Percentiles rank a stretch among this genome's conserved stretches.
These are phyloP conservation scores for Lissocephala sabroskyi DNA, from an alignment of 2,888 invertebrate species.

Conservation along the genomic window DNA sequence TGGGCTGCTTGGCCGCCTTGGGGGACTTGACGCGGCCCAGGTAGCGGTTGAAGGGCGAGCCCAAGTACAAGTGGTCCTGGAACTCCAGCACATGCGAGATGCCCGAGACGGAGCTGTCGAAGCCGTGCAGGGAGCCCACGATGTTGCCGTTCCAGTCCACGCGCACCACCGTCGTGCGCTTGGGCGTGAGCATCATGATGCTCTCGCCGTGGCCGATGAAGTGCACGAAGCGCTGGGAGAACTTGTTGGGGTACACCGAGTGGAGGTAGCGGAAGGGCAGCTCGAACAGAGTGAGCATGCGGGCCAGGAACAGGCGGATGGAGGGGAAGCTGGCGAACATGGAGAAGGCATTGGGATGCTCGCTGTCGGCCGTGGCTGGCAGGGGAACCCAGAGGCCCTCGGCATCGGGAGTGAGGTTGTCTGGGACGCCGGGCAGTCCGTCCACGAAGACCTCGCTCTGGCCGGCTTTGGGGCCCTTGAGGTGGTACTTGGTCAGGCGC, in stretches of 20 bases:
- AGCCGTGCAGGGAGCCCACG: slow-evolving; percentile 78
- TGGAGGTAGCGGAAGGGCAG: slow-evolving; percentile 78
- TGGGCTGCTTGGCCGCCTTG: slow-evolving; percentile 53
- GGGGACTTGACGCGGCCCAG: slow-evolving; percentile 78
- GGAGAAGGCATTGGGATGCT: slow-evolving; percentile 75
- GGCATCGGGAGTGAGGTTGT: slow-evolving; percentile 75
- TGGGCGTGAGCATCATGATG: slow-evolving; percentile 62
- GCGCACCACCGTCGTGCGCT: slow-evolving; percentile 77
- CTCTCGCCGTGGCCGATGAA: slow-evolving; percentile 80
- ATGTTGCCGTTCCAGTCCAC: slow-evolving; percentile 83
- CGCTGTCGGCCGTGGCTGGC: slow-evolving; percentile 74
- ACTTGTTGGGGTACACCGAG: slow-evolving; percentile 78
- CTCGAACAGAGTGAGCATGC: slow-evolving; percentile 77
- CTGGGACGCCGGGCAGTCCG: slow-evolving; percentile 79
- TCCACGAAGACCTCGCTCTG: slow-evolving; percentile 84
- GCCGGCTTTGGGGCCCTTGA: slow-evolving; percentile 88
- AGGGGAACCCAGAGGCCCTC: slow-evolving; percentile 81
- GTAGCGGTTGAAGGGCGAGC: slow-evolving; percentile 80
- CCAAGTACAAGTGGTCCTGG: slow-evolving; percentile 78
- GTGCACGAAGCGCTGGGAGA: slow-evolving; percentile 77
- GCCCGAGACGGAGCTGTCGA: slow-evolving; percentile 74
- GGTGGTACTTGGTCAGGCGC: slow-evolving; percentile 82
- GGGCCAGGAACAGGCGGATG: slow-evolving; percentile 78
- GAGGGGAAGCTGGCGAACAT: slow-evolving; percentile 77
- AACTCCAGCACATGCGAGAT: slow-evolving; percentile 81